Evolutionary conservation across 2,888 invertebrate species (phyloP).

Genomic region (Operophtera brumata): DNA sequence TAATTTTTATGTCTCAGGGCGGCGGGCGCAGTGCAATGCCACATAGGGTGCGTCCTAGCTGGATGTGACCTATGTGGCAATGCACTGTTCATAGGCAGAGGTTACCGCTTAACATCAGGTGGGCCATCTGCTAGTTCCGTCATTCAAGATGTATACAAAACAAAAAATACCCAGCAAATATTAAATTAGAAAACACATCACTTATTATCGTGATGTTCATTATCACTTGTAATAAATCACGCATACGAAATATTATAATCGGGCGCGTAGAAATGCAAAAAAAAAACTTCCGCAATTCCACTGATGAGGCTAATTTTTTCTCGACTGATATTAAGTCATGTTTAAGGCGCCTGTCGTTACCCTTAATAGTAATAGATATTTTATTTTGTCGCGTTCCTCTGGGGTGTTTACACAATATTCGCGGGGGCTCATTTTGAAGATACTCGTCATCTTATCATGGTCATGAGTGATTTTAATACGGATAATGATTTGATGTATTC

Average conservation of each 20-base stretch:
- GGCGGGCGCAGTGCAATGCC: no score
- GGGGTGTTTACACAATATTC: slow-evolving; percentile 71
- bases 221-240: slow-evolving; percentile 37
- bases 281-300: slow-evolving; percentile 41
- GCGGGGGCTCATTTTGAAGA: slow-evolving; percentile 45
- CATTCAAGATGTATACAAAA: no score
- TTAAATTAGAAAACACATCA: neutral
- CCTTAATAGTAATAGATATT: slow-evolving; percentile 82
- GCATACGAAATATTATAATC: slow-evolving; percentile 38
- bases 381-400: slow-evolving; percentile 77
- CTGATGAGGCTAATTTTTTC: slow-evolving; percentile 77
- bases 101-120: no score
- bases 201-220: slow-evolving; percentile 28
- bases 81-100: no score
- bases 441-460: neutral
- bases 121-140: no score
- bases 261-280: slow-evolving; percentile 27
- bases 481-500: no score
- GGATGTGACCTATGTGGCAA: no score
- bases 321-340: slow-evolving; percentile 81
- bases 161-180: neutral
- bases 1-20: no score
- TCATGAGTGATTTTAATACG: no score
- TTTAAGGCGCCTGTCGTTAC: slow-evolving; percentile 79
- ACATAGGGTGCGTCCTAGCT: no score